Percentiles rank a stretch among this genome's conserved stretches.
Evolutionary conservation across 2,888 invertebrate species (phyloP).

Genomic region (Glaucopsyche alexis): DNA sequence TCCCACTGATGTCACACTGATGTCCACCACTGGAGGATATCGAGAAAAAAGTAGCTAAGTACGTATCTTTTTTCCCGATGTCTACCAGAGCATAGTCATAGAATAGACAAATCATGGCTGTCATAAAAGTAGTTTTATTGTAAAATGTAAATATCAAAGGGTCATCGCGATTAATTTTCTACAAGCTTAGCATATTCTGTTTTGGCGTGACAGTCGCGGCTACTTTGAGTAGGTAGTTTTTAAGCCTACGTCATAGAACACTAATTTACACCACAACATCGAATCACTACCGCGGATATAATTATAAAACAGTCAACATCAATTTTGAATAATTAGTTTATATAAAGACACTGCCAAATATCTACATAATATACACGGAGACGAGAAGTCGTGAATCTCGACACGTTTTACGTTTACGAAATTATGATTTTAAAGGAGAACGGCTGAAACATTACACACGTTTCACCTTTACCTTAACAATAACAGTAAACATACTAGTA

Average conservation of each 20-base stretch:
- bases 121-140: too few species aligned
- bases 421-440: conserved; percentile 26
- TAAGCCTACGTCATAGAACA: conserved; percentile 74
- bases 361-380: conserved; percentile 71
- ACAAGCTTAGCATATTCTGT: neutral
- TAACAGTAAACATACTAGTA: neutral
- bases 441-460: neutral
- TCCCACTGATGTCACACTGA: too few species aligned
- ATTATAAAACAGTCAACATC: conserved; percentile 81
- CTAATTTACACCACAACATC: conserved; percentile 81
- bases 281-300: conserved; percentile 79
- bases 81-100: too few species aligned
- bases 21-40: too few species aligned
- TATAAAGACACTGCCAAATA: conserved; percentile 74
- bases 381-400: conserved; percentile 55
- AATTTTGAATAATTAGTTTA: conserved; percentile 76
- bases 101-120: too few species aligned
- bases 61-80: too few species aligned
- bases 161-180: too few species aligned
- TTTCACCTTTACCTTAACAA: neutral
- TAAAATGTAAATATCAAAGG: too few species aligned
- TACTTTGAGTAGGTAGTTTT: conserved; percentile 67
- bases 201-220: conserved; percentile 26
- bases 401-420: conserved; percentile 40
- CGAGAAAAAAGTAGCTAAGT: too few species aligned